Percentiles rank a stretch among this genome's conserved stretches.
Evolutionary conservation across 2,113 vertebrate genomes (phyloP).

Genomic region (Ptychochromis oligacanthus): DNA sequence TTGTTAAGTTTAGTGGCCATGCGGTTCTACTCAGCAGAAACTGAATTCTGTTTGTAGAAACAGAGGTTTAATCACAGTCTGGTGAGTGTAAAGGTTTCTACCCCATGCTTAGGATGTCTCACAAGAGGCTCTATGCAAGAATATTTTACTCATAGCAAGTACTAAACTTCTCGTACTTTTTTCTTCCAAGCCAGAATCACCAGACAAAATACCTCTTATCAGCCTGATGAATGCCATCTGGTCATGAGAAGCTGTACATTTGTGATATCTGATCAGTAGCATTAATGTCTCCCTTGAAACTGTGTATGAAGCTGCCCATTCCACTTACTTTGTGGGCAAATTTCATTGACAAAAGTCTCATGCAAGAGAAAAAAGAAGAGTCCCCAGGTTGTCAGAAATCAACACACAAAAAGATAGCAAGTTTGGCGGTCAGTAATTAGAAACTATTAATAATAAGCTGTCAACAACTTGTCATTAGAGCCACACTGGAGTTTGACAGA

Average conservation of each 20-base stretch:
- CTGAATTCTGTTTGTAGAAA: too few relatives aligned
- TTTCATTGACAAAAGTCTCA: neutral
- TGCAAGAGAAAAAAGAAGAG: neutral
- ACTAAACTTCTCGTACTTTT: neutral
- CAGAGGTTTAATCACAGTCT: too few relatives aligned
- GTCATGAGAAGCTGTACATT: neutral
- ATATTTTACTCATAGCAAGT: neutral
- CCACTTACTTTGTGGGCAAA: neutral
- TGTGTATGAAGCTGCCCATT: neutral
- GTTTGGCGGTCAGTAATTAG: conserved; percentile 13
- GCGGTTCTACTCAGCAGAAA: too few relatives aligned
- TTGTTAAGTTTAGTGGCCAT: too few relatives aligned
- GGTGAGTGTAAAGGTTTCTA: neutral
- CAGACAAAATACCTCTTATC: neutral
- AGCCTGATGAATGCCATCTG: neutral
- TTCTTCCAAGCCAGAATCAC: neutral
- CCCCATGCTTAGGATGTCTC: neutral
- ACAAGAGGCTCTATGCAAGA: neutral
- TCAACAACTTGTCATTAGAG: neutral
- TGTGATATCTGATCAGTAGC: neutral
- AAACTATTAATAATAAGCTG: conserved; percentile 2
- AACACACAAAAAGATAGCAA: neutral
- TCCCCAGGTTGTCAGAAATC: neutral
- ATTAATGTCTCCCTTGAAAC: neutral
- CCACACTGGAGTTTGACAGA: neutral